Conservation (phyloP, 2,113 vertebrate genomes). For the Sialia sialis region DNA sequence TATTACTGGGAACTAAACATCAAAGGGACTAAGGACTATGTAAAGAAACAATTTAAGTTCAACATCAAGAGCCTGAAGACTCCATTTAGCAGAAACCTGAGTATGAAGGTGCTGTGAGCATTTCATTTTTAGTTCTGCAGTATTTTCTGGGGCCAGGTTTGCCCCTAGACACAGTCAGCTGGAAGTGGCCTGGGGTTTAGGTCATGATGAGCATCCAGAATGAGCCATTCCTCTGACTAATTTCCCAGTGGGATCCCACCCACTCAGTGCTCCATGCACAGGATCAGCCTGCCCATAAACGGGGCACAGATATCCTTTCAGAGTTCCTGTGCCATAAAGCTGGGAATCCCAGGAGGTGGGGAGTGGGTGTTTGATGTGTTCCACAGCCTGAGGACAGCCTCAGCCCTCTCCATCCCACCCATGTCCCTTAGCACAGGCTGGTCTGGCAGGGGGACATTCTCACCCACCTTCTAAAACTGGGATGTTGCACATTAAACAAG, state of each 20-base stretch:
- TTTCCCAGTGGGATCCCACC: background rate
- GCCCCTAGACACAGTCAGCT: background rate
- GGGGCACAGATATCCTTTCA: background rate
- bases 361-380: background rate
- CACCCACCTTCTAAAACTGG: background rate
- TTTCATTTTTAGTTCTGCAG: background rate
- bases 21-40: background rate
- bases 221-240: slow-evolving; percentile 22
- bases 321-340: background rate
- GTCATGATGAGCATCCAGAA: background rate
- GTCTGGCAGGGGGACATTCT: accelerated
- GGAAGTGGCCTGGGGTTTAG: background rate
- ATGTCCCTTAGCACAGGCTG: background rate
- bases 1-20: background rate
- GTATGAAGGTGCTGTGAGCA: background rate
- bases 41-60: background rate
- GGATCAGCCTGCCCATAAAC: background rate
- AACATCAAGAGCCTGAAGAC: background rate
- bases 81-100: background rate
- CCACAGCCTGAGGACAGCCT: background rate
- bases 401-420: background rate
- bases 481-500: background rate
- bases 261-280: accelerated
- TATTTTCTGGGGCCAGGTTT: background rate
- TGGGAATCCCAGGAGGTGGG: background rate